A percentile compares a stretch with the other conserved stretches of the same genome.
These are phyloP conservation scores for Cyanoderma ruficeps DNA, from an alignment of 2,113 vertebrate genomes.

Conservation along the genomic window DNA sequence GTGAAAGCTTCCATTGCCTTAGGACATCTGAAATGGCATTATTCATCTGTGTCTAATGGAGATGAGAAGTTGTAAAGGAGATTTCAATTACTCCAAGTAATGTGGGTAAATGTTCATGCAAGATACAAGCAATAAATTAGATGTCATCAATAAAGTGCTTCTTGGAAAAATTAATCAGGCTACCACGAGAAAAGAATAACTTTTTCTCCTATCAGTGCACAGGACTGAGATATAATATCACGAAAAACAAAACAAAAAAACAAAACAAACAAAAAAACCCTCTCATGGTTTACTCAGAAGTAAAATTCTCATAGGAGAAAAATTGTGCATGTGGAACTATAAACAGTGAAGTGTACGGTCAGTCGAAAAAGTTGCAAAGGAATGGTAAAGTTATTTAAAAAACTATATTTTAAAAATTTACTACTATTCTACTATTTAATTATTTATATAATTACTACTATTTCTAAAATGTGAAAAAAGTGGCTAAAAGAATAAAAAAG, in stretches of 20 bases:
- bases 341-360: neutral
- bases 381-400: neutral
- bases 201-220: neutral
- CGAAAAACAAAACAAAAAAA: neutral
- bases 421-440: neutral
- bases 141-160: neutral
- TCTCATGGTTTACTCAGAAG: neutral
- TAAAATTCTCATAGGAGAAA: neutral
- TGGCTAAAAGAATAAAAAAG: neutral
- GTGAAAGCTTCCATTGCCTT: neutral
- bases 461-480: neutral
- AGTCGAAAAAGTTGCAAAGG: neutral
- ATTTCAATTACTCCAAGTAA: neutral
- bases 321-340: neutral
- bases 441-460: neutral
- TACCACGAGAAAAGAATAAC: neutral
- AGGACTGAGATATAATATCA: neutral
- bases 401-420: neutral
- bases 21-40: neutral
- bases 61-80: neutral
- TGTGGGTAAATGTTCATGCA: neutral
- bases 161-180: neutral
- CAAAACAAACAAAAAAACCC: neutral
- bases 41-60: constrained; percentile 22
- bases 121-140: neutral